Evolutionary conservation across 2,888 invertebrate genomes (phyloP).

Genomic region (Drosophila rubida): DNA sequence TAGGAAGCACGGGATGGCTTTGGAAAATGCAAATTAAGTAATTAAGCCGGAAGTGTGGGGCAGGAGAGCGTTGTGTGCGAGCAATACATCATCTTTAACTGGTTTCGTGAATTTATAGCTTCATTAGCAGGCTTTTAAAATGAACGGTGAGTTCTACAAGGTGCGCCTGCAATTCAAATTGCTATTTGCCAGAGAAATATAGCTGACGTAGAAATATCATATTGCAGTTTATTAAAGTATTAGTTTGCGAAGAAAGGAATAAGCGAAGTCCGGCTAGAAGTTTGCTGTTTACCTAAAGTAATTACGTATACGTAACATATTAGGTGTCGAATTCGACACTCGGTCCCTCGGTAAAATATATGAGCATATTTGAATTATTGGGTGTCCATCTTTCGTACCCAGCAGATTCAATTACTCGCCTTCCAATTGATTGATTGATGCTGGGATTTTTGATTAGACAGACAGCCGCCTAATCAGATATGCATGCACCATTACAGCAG

Average conservation of each 20-base stretch:
- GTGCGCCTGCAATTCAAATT: background rate
- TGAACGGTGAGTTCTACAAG: background rate
- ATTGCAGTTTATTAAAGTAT: background rate
- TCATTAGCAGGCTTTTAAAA: conserved; percentile 2
- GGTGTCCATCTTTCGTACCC: conserved; percentile 5
- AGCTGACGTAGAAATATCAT: background rate
- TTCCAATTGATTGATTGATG: conserved; percentile 81
- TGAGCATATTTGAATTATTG: background rate
- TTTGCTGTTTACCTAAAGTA: background rate
- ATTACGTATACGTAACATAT: conserved; percentile 7
- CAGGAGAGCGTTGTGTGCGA: background rate
- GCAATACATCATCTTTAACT: conserved; percentile 35
- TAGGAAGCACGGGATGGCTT: conserved; percentile 54
- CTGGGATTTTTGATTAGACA: conserved; percentile 63
- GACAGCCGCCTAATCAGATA: conserved; percentile 72
- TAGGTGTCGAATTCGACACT: background rate
- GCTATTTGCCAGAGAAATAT: background rate
- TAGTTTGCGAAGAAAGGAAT: too few species aligned
- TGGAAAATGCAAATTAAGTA: conserved; percentile 83
- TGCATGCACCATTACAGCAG: conserved; percentile 69
- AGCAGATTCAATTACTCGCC: conserved; percentile 65
- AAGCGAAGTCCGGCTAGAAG: too few species aligned
- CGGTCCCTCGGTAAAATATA: background rate
- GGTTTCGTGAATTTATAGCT: background rate
- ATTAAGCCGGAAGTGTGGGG: conserved; percentile 59